Percentiles rank a stretch among this genome's conserved stretches.
phyloP scores from a whole-genome alignment of 2,113 vertebrate genomes.

The Brachirus orientalis region DNA sequence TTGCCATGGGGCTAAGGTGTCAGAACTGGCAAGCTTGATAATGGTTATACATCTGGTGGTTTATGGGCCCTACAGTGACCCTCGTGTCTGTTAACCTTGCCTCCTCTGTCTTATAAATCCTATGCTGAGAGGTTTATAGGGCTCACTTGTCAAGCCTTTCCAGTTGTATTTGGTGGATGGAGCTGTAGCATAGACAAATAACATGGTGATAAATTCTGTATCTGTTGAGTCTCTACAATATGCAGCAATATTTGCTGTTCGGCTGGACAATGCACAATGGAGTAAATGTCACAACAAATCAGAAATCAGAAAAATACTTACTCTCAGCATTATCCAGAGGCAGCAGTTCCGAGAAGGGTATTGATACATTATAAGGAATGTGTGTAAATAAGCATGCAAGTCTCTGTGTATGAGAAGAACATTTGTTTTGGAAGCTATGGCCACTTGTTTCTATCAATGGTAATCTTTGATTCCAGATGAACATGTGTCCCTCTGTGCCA shows the following conservation, averaged over 20 bases:
- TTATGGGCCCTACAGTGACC: slow-evolving; percentile 72
- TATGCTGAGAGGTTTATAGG: slow-evolving; percentile 63
- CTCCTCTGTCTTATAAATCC: slow-evolving; percentile 71
- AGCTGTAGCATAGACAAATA: slow-evolving; percentile 40
- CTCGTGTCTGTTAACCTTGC: slow-evolving; percentile 76
- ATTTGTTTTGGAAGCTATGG: slow-evolving; percentile 10
- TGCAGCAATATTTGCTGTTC: slow-evolving; percentile 22
- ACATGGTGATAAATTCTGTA: slow-evolving; percentile 55
- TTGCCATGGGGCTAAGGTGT: slow-evolving; percentile 51
- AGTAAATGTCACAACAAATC: slow-evolving; percentile 42
- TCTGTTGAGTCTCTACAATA: slow-evolving; percentile 37
- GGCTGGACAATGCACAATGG: slow-evolving; percentile 17
- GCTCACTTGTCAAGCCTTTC: slow-evolving; percentile 63
- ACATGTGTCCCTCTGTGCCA: slow-evolving; percentile 35
- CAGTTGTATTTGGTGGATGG: slow-evolving; percentile 65
- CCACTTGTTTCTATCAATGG: slow-evolving; percentile 35
- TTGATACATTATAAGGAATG: slow-evolving; percentile 6
- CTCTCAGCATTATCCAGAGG: neutral
- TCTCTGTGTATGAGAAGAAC: neutral
- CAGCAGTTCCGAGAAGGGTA: neutral
- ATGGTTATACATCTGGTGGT: slow-evolving; percentile 62
- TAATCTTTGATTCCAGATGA: slow-evolving; percentile 58
- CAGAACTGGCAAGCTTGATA: slow-evolving; percentile 64
- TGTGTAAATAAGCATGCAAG: neutral
- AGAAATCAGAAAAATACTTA: slow-evolving; percentile 36